Evolutionary conservation across 1,140 invertebrate genomes (phyloP), one percentile per base, ranked within the genome.

Genomic region (Drosophila grimshawi): DNA sequence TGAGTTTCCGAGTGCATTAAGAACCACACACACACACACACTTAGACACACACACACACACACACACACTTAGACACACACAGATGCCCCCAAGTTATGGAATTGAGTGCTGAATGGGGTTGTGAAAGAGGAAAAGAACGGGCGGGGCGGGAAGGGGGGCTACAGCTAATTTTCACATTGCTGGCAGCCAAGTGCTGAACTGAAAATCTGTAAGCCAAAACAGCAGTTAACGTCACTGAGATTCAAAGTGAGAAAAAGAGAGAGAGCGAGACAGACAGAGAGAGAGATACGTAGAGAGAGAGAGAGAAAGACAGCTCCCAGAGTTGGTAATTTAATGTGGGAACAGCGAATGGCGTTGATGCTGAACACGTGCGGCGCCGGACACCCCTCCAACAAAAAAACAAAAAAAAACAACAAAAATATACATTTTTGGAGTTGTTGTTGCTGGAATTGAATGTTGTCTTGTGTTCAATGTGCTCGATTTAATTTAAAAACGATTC

Each of bases 401-500:
- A 10, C 4, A 5, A 39, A 27, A 41, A 27, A 39, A 37, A 41
- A 56, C 2, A 19, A 39, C 11, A 46, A 46, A 10, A 46, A 51
- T 39, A 8, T 5, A 27, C 27, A 51, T 27, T 33, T 33, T 41
- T 32, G 49, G 49, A 63, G 48, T 52, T 62, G 52, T 19, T 19
- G 19, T 19, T 19, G 19, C 19, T 70, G 52, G 19, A 46, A 48
- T n/a, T 51, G 35, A 29, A 41, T 51, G 45, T 27, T 46, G 60
- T 10, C 8, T 41, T 10, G 35, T 8, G 30, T 5, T 67, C 43
- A 61, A 64, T 82, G 60, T 67, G 70, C 77, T 85, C 85, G 78
- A 89, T 90, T 89, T 85, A 90, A 89, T 89, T 89, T 90, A 89
- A 89, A 89, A 89, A 73, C 85, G 71, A 89, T 89, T 89, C 68